Conservation (phyloP, 2,797 vertebrate genomes). For the Mormyrus proboscirostris region DNA sequence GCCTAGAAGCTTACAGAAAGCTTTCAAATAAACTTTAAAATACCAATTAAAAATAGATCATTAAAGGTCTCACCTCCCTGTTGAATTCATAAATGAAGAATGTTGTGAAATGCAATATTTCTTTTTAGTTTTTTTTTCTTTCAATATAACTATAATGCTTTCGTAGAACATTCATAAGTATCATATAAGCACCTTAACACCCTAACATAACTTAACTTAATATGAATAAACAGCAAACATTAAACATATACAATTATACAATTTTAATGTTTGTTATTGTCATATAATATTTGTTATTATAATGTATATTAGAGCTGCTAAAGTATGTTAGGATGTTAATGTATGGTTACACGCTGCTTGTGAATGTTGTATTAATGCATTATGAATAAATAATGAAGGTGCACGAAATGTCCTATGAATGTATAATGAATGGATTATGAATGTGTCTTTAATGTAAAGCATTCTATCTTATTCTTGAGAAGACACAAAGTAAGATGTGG, state of each 20-base stretch:
- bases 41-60: not conserved
- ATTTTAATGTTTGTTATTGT: not conserved
- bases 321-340: not conserved
- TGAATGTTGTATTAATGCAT: not conserved
- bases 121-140: too few relatives aligned
- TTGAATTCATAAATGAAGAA: not conserved
- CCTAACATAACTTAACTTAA: not conserved
- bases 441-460: not conserved
- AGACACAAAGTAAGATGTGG: not conserved
- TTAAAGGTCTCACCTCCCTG: not conserved
- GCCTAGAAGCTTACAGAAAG: not conserved
- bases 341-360: not conserved
- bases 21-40: not conserved
- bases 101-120: not conserved
- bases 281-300: not conserved
- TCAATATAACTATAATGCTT: too few relatives aligned
- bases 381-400: not conserved
- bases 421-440: not conserved
- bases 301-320: not conserved
- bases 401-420: not conserved
- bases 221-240: not conserved
- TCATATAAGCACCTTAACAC: not conserved
- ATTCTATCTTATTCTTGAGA: not conserved
- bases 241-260: not conserved
- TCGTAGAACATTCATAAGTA: not conserved